Base-by-base conservation (phyloP, 2,888 invertebrate genomes). In the Andrena dorsata region DNA sequence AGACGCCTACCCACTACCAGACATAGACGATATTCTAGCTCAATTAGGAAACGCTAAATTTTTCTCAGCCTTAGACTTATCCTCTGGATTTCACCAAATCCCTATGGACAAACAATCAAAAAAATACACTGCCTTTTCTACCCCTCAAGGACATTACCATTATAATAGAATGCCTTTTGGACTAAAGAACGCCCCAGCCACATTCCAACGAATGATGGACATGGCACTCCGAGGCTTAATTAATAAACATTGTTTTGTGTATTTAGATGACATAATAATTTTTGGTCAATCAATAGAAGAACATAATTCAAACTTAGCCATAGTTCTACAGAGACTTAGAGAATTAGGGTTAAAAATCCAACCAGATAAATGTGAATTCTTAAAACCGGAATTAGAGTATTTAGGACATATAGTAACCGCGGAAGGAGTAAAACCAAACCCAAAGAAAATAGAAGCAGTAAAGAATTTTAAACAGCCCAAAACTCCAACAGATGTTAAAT, bases 351-450 rank as follows among this genome's bases (percentile, higher is more conserved):
- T 72, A 8, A 72, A 35, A 41, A 2, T 72, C 1, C 72, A 72
- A 26, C 51, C 72, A 23, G 72, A 63, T 20, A 72, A 72, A 47
- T 70, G 60, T 16, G 70, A 72, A 53, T 72, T 30, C 23, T n/a
- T 72, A 4, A 51, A 53, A 53, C 72, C 72, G 8, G 74, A 74
- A 26, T 1, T 73, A 32, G 63, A 61, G 20, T 74, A 74, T 13
- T 32, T 73, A 3, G 41, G 56, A 8, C 74, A 74, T 20, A 4
- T 65, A 32, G 35, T 74, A 4, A 66, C 74, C 6, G 30, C 51
- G 13, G 32, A 74, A 1, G 66, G 74, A 66, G 23, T 66, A n/a
- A 74, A 74, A 58, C 74, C 49, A 13, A 66, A 66, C 30, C 58
- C 30, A 13, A 49, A 71, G 20, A 71, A 71, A 32, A 20, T 71